A percentile compares a stretch with the other conserved stretches of the same genome.
These are phyloP conservation scores for Rhagoletis pomonella DNA, from an alignment of 1,140 invertebrate species.

Conservation along the genomic window DNA sequence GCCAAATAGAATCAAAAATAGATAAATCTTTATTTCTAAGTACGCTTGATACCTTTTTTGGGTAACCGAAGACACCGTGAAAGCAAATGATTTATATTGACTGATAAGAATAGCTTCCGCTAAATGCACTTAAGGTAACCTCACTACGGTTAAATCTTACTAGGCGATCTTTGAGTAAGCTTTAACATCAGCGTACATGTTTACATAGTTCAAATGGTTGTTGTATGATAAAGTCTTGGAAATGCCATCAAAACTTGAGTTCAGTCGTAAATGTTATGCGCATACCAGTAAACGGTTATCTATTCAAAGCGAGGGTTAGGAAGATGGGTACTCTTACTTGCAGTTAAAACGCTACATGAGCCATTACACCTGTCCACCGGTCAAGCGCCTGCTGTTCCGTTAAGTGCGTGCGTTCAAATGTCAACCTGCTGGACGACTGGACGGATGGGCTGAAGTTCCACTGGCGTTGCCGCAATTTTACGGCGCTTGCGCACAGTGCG, in stretches of 20 bases:
- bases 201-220: no score
- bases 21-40: no score
- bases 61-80: no score
- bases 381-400: constrained; percentile 19
- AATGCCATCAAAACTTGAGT: neutral
- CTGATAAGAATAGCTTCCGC: neutral
- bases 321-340: no score
- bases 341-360: neutral
- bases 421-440: neutral
- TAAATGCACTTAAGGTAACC: neutral
- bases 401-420: constrained; percentile 17
- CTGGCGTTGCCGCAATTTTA: constrained; percentile 9
- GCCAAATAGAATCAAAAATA: no score
- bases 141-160: neutral
- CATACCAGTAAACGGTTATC: neutral
- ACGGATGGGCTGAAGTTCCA: neutral
- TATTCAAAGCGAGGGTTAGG: neutral
- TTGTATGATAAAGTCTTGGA: neutral
- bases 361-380: constrained; percentile 27
- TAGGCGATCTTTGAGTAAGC: neutral
- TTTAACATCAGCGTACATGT: no score
- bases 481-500: constrained; percentile 14
- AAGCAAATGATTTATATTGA: neutral
- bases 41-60: no score
- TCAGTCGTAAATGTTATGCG: neutral